These are phyloP conservation scores for Mormoops blainvillei DNA, from an alignment of 2,113 vertebrate genomes.

Conservation along the genomic window DNA sequence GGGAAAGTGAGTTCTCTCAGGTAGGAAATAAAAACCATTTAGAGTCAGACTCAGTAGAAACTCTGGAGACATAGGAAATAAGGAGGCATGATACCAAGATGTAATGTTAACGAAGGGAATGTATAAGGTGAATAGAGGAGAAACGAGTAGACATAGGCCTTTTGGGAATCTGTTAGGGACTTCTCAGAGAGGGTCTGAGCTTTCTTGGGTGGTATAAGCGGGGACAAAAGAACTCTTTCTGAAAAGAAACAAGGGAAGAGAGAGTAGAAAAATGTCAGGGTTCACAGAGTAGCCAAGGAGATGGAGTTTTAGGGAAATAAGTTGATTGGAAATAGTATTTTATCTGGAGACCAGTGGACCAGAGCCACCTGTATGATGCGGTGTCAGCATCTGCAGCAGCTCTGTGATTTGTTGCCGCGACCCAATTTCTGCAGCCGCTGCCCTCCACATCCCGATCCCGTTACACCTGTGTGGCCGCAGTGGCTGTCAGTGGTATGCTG, in stretches of 20 bases:
- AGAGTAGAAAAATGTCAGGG: not conserved
- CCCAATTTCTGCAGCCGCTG: not conserved
- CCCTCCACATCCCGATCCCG: not conserved
- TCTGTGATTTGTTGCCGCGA: not conserved
- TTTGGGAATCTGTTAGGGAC: not conserved
- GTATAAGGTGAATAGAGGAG: not conserved
- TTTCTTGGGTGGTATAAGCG: not conserved
- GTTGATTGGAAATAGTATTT: not conserved
- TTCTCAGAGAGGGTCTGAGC: not conserved
- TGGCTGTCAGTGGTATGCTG: not conserved
- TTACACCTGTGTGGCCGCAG: too few relatives aligned
- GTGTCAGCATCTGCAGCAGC: not conserved
- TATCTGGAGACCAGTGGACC: not conserved
- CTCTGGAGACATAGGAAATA: not conserved
- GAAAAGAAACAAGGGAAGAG: not conserved
- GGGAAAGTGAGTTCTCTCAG: not conserved
- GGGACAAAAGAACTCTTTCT: not conserved
- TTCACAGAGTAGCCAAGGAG: not conserved
- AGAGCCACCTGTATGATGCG: not conserved
- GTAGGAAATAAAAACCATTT: not conserved
- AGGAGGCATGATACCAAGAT: not conserved
- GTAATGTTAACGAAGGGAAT: not conserved
- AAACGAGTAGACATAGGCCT: not conserved
- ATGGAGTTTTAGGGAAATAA: not conserved
- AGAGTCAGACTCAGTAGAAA: not conserved